These are phyloP conservation scores for Aradophagus sp. DNA, from an alignment of 1,140 invertebrate species.

Conservation along the genomic window DNA sequence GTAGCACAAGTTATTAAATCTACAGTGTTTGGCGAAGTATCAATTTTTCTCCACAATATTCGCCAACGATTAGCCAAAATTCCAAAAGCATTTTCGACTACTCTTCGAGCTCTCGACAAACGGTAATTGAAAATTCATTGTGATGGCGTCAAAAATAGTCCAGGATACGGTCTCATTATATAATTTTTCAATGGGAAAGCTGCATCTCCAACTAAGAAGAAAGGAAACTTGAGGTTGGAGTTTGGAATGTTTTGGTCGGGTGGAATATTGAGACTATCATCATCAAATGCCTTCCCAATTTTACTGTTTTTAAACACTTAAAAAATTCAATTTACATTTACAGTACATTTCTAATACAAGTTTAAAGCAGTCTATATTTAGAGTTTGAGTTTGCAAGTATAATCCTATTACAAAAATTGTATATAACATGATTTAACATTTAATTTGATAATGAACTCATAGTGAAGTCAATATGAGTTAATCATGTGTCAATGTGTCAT, in stretches of 20 bases:
- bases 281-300: conserved; percentile 45
- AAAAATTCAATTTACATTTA: too few species aligned
- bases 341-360: too few species aligned
- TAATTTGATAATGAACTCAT: too few species aligned
- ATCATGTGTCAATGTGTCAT: too few species aligned
- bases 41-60: not conserved
- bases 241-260: conserved; percentile 23
- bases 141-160: conserved; percentile 49
- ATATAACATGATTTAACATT: too few species aligned
- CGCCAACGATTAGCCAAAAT: not conserved
- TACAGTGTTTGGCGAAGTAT: conserved; percentile 1
- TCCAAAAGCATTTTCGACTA: conserved; percentile 15
- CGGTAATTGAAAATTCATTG: conserved; percentile 59
- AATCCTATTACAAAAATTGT: too few species aligned
- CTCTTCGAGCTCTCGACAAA: conserved; percentile 7
- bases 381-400: too few species aligned
- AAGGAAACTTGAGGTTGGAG: conserved; percentile 22
- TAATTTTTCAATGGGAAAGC: conserved; percentile 69
- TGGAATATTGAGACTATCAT: conserved; percentile 17
- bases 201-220: conserved; percentile 72
- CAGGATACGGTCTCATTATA: conserved; percentile 69
- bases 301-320: conserved; percentile 42
- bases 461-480: too few species aligned
- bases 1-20: conserved; percentile 6
- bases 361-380: too few species aligned